Evolutionary conservation across 2,888 invertebrate species (phyloP), one percentile per base, ranked within the genome.

Genomic region (Agonum fuliginosum): DNA sequence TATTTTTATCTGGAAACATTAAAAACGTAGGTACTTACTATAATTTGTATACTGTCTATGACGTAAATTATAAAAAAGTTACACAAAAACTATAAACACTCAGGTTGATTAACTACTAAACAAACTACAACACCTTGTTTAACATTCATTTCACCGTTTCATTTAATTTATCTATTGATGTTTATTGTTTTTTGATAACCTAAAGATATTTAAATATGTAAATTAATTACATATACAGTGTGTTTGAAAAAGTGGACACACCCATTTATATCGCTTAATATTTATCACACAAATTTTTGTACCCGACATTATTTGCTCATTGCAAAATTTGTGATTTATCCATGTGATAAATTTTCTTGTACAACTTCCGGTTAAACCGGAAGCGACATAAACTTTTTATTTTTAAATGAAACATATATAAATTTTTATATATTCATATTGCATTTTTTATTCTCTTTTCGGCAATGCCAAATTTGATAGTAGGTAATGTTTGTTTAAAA

Each of bases 121-220:
- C 10, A 3, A 54, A 24, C 22, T n/a, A n/a, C 12, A 10, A 54
- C 22, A 54, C 54, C 22, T 54, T 54, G 54, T 54, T 54, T 24
- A 54, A 54, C 54, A 54, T 54, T 24, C 54, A 54, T 54, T 54
- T 12, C 22, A 24, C n/a, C 24, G 24, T 54, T 54, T 54, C 22
- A 54, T 10, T 22, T 20, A 10, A 22, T 54, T 12, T 24, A 54
- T 54, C 54, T 24, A 54, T 54, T 43, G 14, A 43, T 41, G 14
- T 41, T 1, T 3, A 41, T 41, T n/a, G 5, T 1, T 43, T 43
- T 43, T 43, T 43, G 12, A 12, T 5, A 43, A 12, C 43, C 12
- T 14, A n/a, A 54, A 22, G 10, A n/a, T n/a, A 20, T 22, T 54
- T 22, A 10, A 2, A 24, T 2, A 22, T 22, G 12, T 20, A 10